phyloP scores from a whole-genome alignment of 2,888 invertebrate genomes.

The Orthosia incerta region DNA sequence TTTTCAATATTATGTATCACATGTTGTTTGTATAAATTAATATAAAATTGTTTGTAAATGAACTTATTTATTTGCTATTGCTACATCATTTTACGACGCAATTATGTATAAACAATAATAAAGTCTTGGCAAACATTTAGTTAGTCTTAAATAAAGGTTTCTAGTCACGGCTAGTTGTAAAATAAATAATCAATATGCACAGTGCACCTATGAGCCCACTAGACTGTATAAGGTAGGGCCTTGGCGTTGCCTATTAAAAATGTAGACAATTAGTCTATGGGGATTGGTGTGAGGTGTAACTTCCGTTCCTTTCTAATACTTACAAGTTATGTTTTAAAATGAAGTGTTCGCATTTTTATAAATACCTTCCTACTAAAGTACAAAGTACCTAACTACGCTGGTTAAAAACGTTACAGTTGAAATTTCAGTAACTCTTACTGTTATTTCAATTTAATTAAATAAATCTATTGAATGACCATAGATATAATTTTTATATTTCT shows the following conservation, averaged over 20 bases:
- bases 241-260: constrained; percentile 66
- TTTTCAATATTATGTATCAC: constrained; percentile 13
- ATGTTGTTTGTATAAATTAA: background rate
- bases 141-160: constrained; percentile 34
- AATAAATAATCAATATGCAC: constrained; percentile 65
- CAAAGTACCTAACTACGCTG: background rate
- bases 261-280: constrained; percentile 74
- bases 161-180: constrained; percentile 49
- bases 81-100: constrained; percentile 16
- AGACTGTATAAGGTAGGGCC: constrained; percentile 66
- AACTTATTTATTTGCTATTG: constrained; percentile 13
- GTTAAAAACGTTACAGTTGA: background rate
- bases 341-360: background rate
- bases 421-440: background rate
- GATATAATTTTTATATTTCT: too few species aligned
- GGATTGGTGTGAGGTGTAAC: constrained; percentile 72
- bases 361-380: background rate
- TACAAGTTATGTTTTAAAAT: constrained; percentile 56
- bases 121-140: background rate
- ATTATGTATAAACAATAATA: constrained; percentile 6
- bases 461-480: too few species aligned
- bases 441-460: too few species aligned
- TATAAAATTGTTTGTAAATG: background rate
- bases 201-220: constrained; percentile 60
- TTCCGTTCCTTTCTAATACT: constrained; percentile 72